A percentile compares a stretch with the other conserved stretches of the same genome.
Evolutionary conservation across 2,888 invertebrate genomes (phyloP).

Genomic region (Rhopalosiphum nymphaeae): DNA sequence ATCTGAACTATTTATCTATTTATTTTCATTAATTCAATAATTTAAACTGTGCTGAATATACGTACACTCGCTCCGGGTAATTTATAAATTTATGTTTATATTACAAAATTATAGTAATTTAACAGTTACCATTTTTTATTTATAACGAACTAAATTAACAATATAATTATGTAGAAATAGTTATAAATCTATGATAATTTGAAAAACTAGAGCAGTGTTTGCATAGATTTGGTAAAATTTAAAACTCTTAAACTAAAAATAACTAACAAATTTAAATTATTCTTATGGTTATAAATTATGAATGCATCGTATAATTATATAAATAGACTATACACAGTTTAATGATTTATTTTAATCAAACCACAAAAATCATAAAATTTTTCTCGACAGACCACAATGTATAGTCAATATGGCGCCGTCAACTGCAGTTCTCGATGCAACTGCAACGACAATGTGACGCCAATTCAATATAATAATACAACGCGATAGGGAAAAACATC

Average conservation of each 20-base stretch:
- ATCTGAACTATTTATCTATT: neutral
- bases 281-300: neutral
- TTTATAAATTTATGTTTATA: neutral
- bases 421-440: constrained; percentile 44
- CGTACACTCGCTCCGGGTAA: neutral
- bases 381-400: neutral
- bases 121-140: neutral
- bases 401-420: constrained; percentile 35
- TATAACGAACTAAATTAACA: neutral
- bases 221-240: neutral
- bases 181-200: neutral
- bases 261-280: neutral
- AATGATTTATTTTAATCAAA: neutral
- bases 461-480: constrained; percentile 13
- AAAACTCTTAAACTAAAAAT: neutral
- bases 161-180: neutral
- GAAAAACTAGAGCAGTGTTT: neutral
- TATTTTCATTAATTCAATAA: neutral
- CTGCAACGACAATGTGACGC: constrained; percentile 47
- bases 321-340: neutral
- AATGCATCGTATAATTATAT: neutral
- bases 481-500: neutral
- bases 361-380: neutral
- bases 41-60: neutral
- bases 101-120: neutral